A percentile compares a stretch with the other conserved stretches of the same genome.
Conservation (phyloP, 2,797 vertebrate genomes). For the Gephyroberyx darwinii region DNA sequence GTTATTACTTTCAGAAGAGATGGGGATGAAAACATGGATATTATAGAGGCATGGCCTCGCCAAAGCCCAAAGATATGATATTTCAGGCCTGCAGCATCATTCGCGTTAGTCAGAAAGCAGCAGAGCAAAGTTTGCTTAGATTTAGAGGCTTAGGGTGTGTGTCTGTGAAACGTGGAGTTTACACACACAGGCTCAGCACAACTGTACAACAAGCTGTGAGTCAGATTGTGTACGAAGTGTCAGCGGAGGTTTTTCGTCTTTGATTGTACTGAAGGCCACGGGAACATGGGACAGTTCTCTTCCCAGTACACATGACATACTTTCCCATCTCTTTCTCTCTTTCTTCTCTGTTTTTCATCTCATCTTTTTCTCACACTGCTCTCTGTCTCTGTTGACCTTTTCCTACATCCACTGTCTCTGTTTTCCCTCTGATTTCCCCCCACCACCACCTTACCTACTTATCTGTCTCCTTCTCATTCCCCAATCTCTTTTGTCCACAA, state of each 20-base stretch:
- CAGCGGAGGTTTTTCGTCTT: conserved; percentile 40
- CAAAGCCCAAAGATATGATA: conserved; percentile 13
- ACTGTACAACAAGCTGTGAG: conserved; percentile 20
- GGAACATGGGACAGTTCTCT: conserved; percentile 39
- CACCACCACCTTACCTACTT: conserved; percentile 29
- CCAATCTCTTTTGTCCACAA: conserved; percentile 35
- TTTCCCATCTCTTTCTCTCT: conserved; percentile 57
- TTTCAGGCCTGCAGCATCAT: conserved; percentile 22
- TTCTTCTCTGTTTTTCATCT: conserved; percentile 61
- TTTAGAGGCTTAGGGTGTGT: conserved; percentile 25
- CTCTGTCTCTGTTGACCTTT: conserved; percentile 71
- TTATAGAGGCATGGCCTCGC: conserved; percentile 4
- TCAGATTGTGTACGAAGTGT: conserved; percentile 20
- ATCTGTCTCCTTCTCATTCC: conserved; percentile 20
- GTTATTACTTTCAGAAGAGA: conserved; percentile 42
- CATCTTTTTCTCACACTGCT: conserved; percentile 40
- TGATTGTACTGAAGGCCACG: conserved; percentile 54
- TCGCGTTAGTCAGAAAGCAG: conserved; percentile 18
- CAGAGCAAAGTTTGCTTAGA: conserved; percentile 17
- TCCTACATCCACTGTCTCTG: conserved; percentile 57
- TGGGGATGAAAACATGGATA: conserved; percentile 41
- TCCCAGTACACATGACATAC: conserved; percentile 56
- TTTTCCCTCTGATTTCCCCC: conserved; percentile 40
- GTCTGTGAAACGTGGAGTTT: conserved; percentile 14
- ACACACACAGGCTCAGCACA: conserved; percentile 34